phyloP scores from a whole-genome alignment of 2,113 vertebrate genomes.

The Brachypodius melanocephalos region DNA sequence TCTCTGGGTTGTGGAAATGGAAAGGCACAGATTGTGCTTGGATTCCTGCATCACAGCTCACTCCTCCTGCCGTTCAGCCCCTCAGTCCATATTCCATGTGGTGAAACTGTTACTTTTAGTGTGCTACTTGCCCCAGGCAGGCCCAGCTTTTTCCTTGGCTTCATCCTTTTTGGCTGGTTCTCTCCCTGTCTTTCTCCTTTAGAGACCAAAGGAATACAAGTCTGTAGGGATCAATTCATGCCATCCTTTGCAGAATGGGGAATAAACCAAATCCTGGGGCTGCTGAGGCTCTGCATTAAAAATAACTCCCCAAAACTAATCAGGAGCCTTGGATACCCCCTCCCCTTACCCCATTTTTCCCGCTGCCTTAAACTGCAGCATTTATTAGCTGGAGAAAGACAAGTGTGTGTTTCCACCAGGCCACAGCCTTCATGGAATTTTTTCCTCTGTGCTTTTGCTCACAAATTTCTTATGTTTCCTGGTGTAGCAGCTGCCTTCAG shows the following conservation, averaged over 20 bases:
- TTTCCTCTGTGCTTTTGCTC: not conserved
- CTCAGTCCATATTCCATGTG: rapidly evolving
- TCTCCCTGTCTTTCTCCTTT: not conserved
- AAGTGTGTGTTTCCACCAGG: not conserved
- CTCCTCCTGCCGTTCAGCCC: not conserved
- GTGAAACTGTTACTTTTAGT: not conserved
- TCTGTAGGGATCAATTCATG: not conserved
- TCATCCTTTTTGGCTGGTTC: not conserved
- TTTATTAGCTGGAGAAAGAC: not conserved
- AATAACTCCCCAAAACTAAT: not conserved
- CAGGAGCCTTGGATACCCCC: not conserved
- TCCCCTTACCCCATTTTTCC: not conserved
- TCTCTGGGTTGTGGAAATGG: not conserved
- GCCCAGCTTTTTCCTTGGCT: not conserved
- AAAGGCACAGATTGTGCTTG: not conserved
- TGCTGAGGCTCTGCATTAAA: not conserved
- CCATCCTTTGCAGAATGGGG: not conserved
- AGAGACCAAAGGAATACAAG: not conserved
- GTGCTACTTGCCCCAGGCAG: not conserved
- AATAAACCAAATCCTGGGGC: not conserved
- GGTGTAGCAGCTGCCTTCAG: not conserved
- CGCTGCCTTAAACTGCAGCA: not conserved
- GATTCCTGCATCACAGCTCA: not conserved
- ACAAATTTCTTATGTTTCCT: not conserved
- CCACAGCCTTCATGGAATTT: not conserved